Percentiles rank a stretch among this genome's conserved stretches.
phyloP scores from a whole-genome alignment of 2,797 vertebrate genomes.

The Eospalax fontanierii region DNA sequence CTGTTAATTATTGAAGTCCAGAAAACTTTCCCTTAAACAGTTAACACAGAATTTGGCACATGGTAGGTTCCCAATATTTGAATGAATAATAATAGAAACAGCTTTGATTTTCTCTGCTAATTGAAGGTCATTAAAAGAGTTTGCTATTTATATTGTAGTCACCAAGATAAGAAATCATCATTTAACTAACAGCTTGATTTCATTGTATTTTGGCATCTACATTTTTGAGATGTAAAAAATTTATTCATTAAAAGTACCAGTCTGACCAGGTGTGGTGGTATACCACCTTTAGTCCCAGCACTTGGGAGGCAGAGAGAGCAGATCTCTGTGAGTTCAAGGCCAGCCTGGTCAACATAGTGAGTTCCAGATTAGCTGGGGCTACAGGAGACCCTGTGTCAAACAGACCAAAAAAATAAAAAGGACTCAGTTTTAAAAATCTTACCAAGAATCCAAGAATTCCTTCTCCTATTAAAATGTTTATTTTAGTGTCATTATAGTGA shows the following conservation, averaged over 20 bases:
- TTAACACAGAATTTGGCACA: slow-evolving; percentile 49
- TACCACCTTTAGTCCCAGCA: no score
- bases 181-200: slow-evolving; percentile 65
- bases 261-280: no score
- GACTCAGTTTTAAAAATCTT: slow-evolving; percentile 19
- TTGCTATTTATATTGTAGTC: slow-evolving; percentile 23
- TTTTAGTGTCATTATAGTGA: slow-evolving; percentile 29
- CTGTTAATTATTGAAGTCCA: slow-evolving; percentile 24
- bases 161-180: slow-evolving; percentile 1
- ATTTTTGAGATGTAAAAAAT: slow-evolving; percentile 66
- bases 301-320: no score
- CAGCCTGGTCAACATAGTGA: no score
- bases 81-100: slow-evolving; percentile 14
- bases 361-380: no score
- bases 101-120: slow-evolving; percentile 59
- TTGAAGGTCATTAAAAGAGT: slow-evolving; percentile 34
- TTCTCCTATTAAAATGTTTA: slow-evolving; percentile 30
- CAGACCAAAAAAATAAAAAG: no score
- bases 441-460: slow-evolving; percentile 31
- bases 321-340: no score
- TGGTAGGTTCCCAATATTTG: slow-evolving; percentile 41
- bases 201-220: slow-evolving; percentile 51
- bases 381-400: no score
- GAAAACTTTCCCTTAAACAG: slow-evolving; percentile 27
- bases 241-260: slow-evolving; percentile 51